Percentiles rank a stretch among this genome's conserved stretches.
Conservation (phyloP, 64 coral and sea anemone genomes). For the Pocillopora damicornis region DNA sequence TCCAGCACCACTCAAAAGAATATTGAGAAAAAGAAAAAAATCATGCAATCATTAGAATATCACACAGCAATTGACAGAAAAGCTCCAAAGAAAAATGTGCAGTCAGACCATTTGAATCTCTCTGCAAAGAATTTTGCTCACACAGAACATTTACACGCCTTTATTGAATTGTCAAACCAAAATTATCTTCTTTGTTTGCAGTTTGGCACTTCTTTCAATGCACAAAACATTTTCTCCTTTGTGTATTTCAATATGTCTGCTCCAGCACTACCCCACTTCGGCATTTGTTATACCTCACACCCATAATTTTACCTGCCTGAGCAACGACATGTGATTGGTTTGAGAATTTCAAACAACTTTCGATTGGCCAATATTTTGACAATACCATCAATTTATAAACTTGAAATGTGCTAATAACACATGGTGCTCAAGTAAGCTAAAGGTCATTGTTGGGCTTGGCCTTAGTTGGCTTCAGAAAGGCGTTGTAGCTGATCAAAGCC, state of each 20-base stretch:
- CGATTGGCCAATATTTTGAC: conserved; percentile 84
- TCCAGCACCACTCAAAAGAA: conserved; percentile 1
- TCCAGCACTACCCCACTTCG: conserved; percentile 41
- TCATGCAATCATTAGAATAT: not conserved
- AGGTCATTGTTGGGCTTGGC: conserved; percentile 95
- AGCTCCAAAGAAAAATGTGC: not conserved
- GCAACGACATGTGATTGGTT: conserved; percentile 61
- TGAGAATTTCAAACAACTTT: conserved; percentile 11
- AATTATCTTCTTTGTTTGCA: conserved; percentile 27
- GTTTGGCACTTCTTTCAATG: conserved; percentile 24
- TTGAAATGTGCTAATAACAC: conserved; percentile 99
- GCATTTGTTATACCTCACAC: conserved; percentile 59
- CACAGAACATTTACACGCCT: conserved; percentile 9
- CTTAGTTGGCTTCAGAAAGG: conserved; percentile 72
- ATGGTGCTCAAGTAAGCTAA: conserved; percentile 89
- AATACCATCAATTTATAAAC: conserved; percentile 99
- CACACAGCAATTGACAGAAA: not conserved
- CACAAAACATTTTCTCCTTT: conserved; percentile 14
- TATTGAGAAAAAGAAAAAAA: not conserved
- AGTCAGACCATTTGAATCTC: not conserved
- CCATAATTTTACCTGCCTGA: conserved; percentile 48
- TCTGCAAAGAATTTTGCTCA: not conserved
- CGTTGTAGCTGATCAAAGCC: conserved; percentile 67
- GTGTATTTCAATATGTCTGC: conserved; percentile 4
- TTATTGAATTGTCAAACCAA: conserved; percentile 25